Base-by-base conservation (phyloP, 1,140 invertebrate species). In the Drusus annulatus region DNA sequence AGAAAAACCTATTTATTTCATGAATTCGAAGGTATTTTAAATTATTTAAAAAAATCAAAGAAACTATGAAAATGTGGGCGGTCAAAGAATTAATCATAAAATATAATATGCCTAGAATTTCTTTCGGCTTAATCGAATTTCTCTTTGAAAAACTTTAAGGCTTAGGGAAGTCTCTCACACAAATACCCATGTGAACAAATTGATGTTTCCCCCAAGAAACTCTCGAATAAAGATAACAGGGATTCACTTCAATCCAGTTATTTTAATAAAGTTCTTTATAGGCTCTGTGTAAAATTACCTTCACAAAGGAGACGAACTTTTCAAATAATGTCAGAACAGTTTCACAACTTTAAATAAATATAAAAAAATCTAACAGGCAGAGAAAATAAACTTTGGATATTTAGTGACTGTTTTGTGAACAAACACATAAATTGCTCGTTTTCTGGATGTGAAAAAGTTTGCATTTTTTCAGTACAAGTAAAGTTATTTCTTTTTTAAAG, bases 231-330 rank as follows among this genome's bases (percentile, higher is more conserved):
- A 69, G 36, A 69, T 69, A 51, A 69, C 65, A 69, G 45, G 65
- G 19, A 69, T 65, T 28, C 62, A 16, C 65, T 50, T 45, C 65
- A 69, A 69, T 69, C 65, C 36, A 51, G n/a, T 69, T 69, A 51
- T 69, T 69, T 69, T 69, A 69, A 51, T 69, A 69, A 69, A 69
- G 36, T 69, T 69, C 36, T 68, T 68, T 69, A 69, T 69, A 69
- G 65, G n/a, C 17, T 69, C 3, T 51, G 45, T 69, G 65, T 69
- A 69, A 69, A 69, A 69, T 69, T 69, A 69, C 65, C 65, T 69
- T 69, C 23, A 69, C 65, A 50, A 69, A 69, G 28, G 62, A n/a
- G 21, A 28, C 16, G 0, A 69, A 50, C 65, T 69, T 69, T 69
- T 45, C 65, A 69, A 69, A 69, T 69, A 69, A 45, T 36, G 65